phyloP scores from a whole-genome alignment of 37 sponge, comb jelly and placozoan species.

The Dysidea cf. avara region DNA sequence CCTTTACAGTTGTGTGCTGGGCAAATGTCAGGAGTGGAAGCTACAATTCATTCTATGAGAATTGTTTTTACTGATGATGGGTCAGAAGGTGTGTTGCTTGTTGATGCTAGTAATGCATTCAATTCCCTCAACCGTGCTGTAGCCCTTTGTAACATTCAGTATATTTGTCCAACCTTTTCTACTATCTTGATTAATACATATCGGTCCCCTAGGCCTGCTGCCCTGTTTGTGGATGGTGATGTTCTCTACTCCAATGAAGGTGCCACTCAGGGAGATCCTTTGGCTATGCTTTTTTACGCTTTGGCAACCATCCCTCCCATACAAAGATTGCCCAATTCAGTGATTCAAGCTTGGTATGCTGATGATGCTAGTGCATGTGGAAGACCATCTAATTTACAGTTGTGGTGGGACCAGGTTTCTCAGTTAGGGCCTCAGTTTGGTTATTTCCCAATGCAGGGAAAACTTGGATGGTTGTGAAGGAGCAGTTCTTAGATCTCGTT shows the following conservation, averaged over 20 bases:
- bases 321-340: neutral
- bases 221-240: conserved; percentile 36
- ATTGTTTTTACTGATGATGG: neutral
- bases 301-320: conserved; percentile 19
- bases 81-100: conserved; percentile 25
- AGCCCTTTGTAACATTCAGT: conserved; percentile 18
- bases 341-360: conserved; percentile 36
- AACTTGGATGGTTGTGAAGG: too few species aligned
- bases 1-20: too few species aligned
- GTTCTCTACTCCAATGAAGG: conserved; percentile 25
- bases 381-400: neutral
- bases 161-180: conserved; percentile 16
- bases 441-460: conserved; percentile 14
- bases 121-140: conserved; percentile 17
- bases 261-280: conserved; percentile 43
- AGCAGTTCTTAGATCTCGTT: too few species aligned
- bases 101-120: conserved; percentile 28
- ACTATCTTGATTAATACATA: conserved; percentile 29
- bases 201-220: conserved; percentile 19
- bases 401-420: conserved; percentile 34
- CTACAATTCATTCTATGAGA: conserved; percentile 18
- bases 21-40: conserved; percentile 25
- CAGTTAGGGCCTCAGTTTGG: conserved; percentile 7
- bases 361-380: conserved; percentile 40
- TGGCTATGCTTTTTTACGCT: conserved; percentile 38